A percentile compares a stretch with the other conserved stretches of the same genome.
Conservation (phyloP, 1,140 invertebrate species). For the Pseudoatta argentina region DNA sequence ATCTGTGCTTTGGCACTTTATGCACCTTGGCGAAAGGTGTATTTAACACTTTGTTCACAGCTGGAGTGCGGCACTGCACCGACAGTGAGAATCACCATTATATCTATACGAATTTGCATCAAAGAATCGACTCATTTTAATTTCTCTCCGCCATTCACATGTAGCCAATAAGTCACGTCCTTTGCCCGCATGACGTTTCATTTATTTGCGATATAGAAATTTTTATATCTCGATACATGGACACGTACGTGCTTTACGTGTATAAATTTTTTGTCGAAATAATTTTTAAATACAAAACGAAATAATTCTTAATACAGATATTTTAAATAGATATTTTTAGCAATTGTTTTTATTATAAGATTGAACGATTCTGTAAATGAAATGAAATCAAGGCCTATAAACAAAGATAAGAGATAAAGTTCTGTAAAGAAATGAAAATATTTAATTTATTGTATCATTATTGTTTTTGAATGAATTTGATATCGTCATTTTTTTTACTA, state of each 20-base stretch:
- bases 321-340: background rate
- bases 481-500: no score
- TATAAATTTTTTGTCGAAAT: background rate
- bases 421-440: no score
- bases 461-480: no score
- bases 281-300: background rate
- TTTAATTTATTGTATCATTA: no score
- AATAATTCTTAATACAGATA: no score
- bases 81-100: slow-evolving; percentile 81
- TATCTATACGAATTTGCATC: slow-evolving; percentile 72
- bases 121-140: slow-evolving; percentile 72
- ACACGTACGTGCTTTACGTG: background rate
- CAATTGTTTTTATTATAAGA: background rate
- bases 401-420: no score
- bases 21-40: slow-evolving; percentile 82
- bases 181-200: slow-evolving; percentile 70
- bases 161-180: slow-evolving; percentile 76
- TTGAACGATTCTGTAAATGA: background rate
- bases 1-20: slow-evolving; percentile 78
- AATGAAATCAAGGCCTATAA: no score
- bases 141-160: slow-evolving; percentile 77
- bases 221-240: slow-evolving; percentile 7
- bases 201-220: slow-evolving; percentile 57
- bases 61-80: slow-evolving; percentile 84
- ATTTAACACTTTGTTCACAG: slow-evolving; percentile 85